Conservation (phyloP, 2,797 vertebrate species). For the Siniperca undulata region DNA sequence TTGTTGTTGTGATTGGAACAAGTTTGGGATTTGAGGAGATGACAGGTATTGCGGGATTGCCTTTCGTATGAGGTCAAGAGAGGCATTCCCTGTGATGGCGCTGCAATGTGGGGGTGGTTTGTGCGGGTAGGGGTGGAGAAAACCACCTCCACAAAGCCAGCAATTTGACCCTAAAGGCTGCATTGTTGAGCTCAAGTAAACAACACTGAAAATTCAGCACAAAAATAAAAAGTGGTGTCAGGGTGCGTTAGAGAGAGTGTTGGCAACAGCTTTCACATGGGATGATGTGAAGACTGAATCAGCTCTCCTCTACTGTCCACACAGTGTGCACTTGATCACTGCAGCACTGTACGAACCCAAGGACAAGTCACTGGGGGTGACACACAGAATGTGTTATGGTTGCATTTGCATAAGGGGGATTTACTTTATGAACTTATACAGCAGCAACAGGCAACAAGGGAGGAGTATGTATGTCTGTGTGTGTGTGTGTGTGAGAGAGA, state of each 20-base stretch:
- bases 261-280: slow-evolving; percentile 74
- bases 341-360: slow-evolving; percentile 54
- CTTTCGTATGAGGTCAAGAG: slow-evolving; percentile 56
- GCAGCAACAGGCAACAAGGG: slow-evolving; percentile 30
- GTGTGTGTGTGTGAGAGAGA: not conserved
- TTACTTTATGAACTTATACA: slow-evolving; percentile 45
- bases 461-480: not conserved
- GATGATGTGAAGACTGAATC: slow-evolving; percentile 80
- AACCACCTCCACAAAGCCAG: slow-evolving; percentile 60
- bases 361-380: slow-evolving; percentile 66
- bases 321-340: slow-evolving; percentile 55
- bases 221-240: slow-evolving; percentile 71
- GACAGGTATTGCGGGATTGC: slow-evolving; percentile 64
- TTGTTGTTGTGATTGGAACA: slow-evolving; percentile 47
- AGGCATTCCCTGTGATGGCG: slow-evolving; percentile 57
- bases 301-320: slow-evolving; percentile 73
- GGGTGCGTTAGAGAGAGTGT: slow-evolving; percentile 61
- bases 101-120: slow-evolving; percentile 34
- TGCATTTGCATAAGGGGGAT: slow-evolving; percentile 52
- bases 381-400: slow-evolving; percentile 46
- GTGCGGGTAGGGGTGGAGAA: slow-evolving; percentile 23
- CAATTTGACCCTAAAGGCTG: slow-evolving; percentile 63
- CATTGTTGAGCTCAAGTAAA: slow-evolving; percentile 52
- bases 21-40: slow-evolving; percentile 62
- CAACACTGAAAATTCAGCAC: slow-evolving; percentile 69